Percentiles rank a stretch among this genome's conserved stretches.
These are phyloP conservation scores for Athalia rosae DNA, from an alignment of 2,888 invertebrate genomes.

Conservation along the genomic window DNA sequence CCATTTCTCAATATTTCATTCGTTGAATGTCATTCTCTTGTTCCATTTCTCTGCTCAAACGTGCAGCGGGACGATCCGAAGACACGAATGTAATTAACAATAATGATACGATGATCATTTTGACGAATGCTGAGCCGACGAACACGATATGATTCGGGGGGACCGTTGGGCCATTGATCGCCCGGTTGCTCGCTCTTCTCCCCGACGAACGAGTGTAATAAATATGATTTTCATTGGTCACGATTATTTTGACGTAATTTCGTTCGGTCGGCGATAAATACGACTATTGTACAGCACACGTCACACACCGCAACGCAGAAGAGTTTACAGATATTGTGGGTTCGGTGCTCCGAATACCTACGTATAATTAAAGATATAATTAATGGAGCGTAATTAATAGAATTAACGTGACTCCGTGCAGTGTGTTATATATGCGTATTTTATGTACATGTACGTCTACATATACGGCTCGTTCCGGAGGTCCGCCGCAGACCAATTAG, in stretches of 20 bases:
- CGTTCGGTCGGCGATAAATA: background rate
- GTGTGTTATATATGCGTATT: background rate
- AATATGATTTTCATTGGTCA: slow-evolving; percentile 8
- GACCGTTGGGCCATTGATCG: slow-evolving; percentile 11
- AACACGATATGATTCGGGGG: too few species aligned
- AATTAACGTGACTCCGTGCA: slow-evolving; percentile 56
- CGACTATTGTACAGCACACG: background rate
- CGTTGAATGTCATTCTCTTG: too few species aligned
- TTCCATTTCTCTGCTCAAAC: too few species aligned
- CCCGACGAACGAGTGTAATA: background rate
- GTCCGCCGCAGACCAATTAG: slow-evolving; percentile 61
- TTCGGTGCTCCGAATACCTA: too few species aligned
- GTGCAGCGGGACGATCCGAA: too few species aligned
- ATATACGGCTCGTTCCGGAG: slow-evolving; percentile 33
- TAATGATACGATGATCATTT: background rate
- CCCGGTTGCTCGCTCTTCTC: background rate
- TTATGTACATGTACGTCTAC: background rate
- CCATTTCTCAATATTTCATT: too few species aligned
- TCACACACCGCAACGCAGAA: background rate
- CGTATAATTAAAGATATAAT: slow-evolving; percentile 60
- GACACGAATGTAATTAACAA: background rate
- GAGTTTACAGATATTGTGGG: too few species aligned
- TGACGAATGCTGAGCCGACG: too few species aligned
- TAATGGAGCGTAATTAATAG: slow-evolving; percentile 64
- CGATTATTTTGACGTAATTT: background rate